Evolutionary conservation across 2,888 invertebrate genomes (phyloP).

Genomic region (Dynastes tityus): DNA sequence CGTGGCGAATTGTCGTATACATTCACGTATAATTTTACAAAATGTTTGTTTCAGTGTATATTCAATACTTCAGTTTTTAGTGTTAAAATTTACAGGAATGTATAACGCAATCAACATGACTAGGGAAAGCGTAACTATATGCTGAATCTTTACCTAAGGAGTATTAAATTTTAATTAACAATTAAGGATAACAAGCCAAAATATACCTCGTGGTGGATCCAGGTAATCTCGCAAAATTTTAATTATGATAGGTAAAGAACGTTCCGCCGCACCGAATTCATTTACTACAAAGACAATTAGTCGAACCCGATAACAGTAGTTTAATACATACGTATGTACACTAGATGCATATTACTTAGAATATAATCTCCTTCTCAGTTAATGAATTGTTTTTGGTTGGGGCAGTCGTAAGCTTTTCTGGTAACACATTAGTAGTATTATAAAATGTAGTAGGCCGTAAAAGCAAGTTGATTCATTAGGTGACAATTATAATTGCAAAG

Average conservation of each 20-base stretch:
- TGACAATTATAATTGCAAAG: no score
- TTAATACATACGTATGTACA: no score
- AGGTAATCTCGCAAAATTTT: not conserved
- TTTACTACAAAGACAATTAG: not conserved
- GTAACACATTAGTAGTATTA: no score
- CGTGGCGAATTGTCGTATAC: no score
- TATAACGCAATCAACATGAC: not conserved
- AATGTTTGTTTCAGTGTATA: no score
- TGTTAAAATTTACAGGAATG: not conserved
- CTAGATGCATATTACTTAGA: no score
- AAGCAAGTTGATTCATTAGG: no score
- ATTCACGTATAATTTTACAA: no score
- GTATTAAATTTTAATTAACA: not conserved
- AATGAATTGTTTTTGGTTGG: no score
- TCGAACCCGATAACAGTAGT: not conserved
- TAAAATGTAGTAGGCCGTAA: no score
- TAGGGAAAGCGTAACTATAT: not conserved
- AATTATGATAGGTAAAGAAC: not conserved
- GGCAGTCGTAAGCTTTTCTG: no score
- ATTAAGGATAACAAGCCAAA: not conserved
- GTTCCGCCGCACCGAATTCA: not conserved
- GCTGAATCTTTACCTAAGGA: not conserved
- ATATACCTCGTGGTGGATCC: not conserved
- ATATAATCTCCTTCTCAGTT: no score
- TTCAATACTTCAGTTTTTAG: not conserved